Conservation (phyloP, 2,888 invertebrate genomes). For the Junonia oenone region DNA sequence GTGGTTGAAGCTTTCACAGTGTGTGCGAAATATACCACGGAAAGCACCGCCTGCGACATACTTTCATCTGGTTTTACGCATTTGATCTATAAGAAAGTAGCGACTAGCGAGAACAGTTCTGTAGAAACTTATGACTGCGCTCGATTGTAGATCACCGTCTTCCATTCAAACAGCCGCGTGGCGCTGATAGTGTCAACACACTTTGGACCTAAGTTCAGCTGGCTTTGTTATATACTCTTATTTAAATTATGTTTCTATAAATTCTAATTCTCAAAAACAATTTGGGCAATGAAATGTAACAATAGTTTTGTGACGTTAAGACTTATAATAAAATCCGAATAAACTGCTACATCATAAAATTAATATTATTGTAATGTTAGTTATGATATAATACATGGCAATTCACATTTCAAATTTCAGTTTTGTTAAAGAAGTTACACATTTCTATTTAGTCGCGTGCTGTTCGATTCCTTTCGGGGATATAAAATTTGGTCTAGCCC, state of each 20-base stretch:
- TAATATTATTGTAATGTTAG: no score
- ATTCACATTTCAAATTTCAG: no score
- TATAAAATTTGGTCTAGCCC: conserved; percentile 32
- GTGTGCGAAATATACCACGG: conserved; percentile 32
- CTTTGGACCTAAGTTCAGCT: no score
- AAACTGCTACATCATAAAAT: no score
- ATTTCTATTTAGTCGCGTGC: conserved; percentile 33
- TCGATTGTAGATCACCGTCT: conserved; percentile 19
- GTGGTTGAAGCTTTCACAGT: conserved; percentile 35
- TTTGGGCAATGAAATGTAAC: no score
- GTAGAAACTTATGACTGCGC: conserved; percentile 28
- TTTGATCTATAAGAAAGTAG: conserved; percentile 35
- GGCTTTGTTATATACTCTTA: no score
- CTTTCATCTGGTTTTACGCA: conserved; percentile 35
- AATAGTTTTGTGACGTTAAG: no score
- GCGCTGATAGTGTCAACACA: no score
- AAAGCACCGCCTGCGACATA: conserved; percentile 35
- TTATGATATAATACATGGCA: not conserved
- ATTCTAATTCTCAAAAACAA: no score
- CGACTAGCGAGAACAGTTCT: conserved; percentile 36
- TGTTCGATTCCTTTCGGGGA: conserved; percentile 30
- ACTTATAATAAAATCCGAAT: no score
- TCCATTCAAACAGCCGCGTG: no score
- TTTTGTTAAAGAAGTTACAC: conserved; percentile 22
- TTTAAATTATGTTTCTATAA: no score